Conservation (phyloP, 2,888 invertebrate species). For the Busseola fusca region DNA sequence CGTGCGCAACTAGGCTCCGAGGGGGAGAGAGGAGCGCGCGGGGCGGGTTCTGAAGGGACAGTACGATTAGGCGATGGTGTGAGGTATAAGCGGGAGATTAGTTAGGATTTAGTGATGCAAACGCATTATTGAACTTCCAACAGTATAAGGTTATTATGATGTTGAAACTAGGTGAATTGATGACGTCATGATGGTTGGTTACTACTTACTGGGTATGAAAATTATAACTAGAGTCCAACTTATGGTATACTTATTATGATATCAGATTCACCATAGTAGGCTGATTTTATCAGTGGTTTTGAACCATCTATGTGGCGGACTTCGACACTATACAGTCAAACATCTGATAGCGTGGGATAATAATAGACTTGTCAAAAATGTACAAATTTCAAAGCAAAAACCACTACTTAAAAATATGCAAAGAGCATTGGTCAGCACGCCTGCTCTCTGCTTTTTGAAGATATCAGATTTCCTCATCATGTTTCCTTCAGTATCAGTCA, state of each 20-base stretch:
- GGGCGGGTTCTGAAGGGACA: conserved; percentile 75
- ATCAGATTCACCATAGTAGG: background rate
- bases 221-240: background rate
- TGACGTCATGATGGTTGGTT: background rate
- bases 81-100: conserved; percentile 54
- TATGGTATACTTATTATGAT: background rate
- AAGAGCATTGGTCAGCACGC: background rate
- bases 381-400: background rate
- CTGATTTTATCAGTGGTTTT: background rate
- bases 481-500: background rate
- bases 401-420: background rate
- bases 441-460: background rate
- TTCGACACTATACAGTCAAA: background rate
- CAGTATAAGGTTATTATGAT: background rate
- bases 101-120: background rate
- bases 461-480: background rate
- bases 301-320: background rate
- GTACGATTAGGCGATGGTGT: conserved; percentile 66
- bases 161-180: background rate
- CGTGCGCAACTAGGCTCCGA: conserved; percentile 78
- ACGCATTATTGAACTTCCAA: background rate
- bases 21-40: conserved; percentile 58
- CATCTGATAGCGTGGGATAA: background rate
- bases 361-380: background rate
- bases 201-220: background rate